These are phyloP conservation scores for Uloborus plumipes DNA, from an alignment of 2,888 invertebrate genomes.

Conservation along the genomic window DNA sequence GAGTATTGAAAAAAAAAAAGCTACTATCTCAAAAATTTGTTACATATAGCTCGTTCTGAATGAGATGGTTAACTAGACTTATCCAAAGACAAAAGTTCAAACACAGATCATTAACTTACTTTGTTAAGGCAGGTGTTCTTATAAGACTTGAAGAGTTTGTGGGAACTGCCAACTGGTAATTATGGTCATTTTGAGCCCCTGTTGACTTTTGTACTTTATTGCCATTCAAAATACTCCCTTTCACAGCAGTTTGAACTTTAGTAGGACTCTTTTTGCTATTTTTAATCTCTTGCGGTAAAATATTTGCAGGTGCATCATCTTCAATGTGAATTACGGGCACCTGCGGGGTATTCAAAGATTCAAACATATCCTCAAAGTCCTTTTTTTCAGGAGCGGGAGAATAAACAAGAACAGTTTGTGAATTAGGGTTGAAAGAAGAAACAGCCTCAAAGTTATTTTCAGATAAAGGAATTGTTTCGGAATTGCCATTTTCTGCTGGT, in stretches of 20 bases:
- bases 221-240: neutral
- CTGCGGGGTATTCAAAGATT: constrained; percentile 46
- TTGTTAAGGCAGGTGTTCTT: constrained; percentile 19
- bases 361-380: constrained; percentile 45
- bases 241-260: neutral
- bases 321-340: constrained; percentile 16
- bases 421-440: neutral
- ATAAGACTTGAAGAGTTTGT: constrained; percentile 7
- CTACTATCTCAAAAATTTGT: too few relatives aligned
- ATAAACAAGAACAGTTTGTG: neutral
- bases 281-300: neutral
- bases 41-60: too few relatives aligned
- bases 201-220: neutral
- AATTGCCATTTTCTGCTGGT: constrained; percentile 1
- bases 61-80: too few relatives aligned
- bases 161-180: constrained; percentile 32
- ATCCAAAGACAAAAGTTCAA: too few relatives aligned
- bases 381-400: constrained; percentile 1
- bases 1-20: too few relatives aligned
- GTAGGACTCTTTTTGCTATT: neutral
- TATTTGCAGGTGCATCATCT: neutral
- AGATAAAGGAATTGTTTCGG: constrained; percentile 31
- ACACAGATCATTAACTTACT: constrained; percentile 3
- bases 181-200: constrained; percentile 28
- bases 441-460: constrained; percentile 4